Percentiles rank a stretch among this genome's conserved stretches.
These are phyloP conservation scores for Siphamia tubifer DNA, from an alignment of 2,113 vertebrate species.

Conservation along the genomic window DNA sequence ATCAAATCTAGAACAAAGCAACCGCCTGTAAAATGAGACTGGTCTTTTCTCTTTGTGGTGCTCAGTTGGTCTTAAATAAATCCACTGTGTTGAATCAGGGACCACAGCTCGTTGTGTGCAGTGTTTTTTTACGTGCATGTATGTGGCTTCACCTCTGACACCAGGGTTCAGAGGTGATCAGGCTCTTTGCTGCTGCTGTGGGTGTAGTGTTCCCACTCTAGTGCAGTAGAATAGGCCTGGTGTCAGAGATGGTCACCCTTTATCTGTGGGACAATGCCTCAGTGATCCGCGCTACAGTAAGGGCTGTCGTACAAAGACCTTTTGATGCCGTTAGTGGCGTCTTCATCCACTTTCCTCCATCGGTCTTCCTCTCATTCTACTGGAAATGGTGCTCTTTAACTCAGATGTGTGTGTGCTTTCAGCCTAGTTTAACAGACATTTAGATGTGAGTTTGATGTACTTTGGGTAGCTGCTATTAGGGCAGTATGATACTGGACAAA, in stretches of 20 bases:
- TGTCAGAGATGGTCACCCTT: conserved; percentile 55
- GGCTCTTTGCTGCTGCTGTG: conserved; percentile 20
- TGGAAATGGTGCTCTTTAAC: conserved; percentile 28
- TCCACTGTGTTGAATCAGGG: conserved; percentile 10
- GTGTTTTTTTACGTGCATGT: neutral
- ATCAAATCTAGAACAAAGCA: conserved; percentile 38
- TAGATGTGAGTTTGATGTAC: conserved; percentile 46
- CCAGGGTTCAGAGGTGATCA: conserved; percentile 22
- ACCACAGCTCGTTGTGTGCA: neutral
- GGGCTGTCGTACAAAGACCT: conserved; percentile 70
- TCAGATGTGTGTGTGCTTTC: conserved; percentile 11
- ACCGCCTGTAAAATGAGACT: neutral
- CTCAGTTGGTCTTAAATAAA: conserved; percentile 1
- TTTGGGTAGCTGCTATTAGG: conserved; percentile 39
- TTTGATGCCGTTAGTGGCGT: conserved; percentile 61
- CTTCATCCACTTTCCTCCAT: conserved; percentile 45
- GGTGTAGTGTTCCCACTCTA: conserved; percentile 56
- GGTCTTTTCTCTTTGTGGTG: conserved; percentile 25
- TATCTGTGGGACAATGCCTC: conserved; percentile 71
- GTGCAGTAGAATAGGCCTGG: conserved; percentile 52
- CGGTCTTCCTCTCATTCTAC: conserved; percentile 38
- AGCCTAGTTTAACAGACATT: conserved; percentile 46
- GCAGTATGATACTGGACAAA: no score
- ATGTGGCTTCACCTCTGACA: conserved; percentile 42
- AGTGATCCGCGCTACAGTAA: conserved; percentile 67